Evolutionary conservation across 2,113 vertebrate species (phyloP).

Genomic region (Pseudorhombus dupliciocellatus): DNA sequence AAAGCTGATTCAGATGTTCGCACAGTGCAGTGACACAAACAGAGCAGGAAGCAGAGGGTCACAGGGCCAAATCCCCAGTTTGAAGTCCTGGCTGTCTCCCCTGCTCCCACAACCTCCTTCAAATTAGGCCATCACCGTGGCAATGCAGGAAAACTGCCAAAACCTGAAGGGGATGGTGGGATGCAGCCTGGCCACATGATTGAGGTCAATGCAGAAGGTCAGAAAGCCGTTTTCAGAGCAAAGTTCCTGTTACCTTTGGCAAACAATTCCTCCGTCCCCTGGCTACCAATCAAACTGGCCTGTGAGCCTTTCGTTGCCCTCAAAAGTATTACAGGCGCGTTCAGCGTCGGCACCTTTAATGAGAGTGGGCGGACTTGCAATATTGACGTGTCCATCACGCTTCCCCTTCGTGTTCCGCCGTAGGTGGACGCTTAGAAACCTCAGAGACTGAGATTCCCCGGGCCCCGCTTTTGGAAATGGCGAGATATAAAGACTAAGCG

Average conservation of each 20-base stretch:
- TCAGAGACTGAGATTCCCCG: conserved; percentile 25
- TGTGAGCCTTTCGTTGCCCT: conserved; percentile 44
- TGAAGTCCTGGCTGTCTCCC: conserved; percentile 47
- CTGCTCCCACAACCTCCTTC: conserved; percentile 48
- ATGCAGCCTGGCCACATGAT: conserved; percentile 47
- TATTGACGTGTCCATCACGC: conserved; percentile 58
- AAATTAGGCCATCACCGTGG: conserved; percentile 65
- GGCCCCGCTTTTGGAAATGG: conserved; percentile 25
- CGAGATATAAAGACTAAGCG: conserved; percentile 42
- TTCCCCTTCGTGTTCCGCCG: conserved; percentile 36
- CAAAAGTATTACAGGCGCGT: conserved; percentile 32
- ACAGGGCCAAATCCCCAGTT: conserved; percentile 43
- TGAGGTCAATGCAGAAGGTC: conserved; percentile 73
- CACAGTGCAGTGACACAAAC: conserved; percentile 40
- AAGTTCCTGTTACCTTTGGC: conserved; percentile 66
- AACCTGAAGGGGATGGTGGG: conserved; percentile 42
- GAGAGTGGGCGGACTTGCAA: conserved; percentile 43
- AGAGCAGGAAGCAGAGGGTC: conserved; percentile 48
- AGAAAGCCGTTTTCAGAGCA: conserved; percentile 60
- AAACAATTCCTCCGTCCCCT: conserved; percentile 63
- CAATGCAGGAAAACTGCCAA: conserved; percentile 56
- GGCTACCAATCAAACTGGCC: conserved; percentile 66
- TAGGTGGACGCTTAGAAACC: conserved; percentile 35
- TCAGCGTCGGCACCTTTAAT: conserved; percentile 56
- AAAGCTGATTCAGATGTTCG: conserved; percentile 58